These are phyloP conservation scores for Rosalia funebris DNA, from an alignment of 2,888 invertebrate species.

Conservation along the genomic window DNA sequence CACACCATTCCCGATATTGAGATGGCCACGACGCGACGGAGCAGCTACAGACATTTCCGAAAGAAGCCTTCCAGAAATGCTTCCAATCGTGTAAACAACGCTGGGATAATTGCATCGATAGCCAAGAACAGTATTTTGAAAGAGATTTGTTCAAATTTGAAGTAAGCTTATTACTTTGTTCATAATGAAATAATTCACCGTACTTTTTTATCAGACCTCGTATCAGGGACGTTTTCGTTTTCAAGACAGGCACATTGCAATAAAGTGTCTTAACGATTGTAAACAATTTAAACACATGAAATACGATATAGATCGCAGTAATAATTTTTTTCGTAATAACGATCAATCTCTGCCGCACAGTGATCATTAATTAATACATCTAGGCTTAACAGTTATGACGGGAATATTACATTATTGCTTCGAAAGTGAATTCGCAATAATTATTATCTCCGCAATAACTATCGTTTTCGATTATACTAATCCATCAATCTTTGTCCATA, in stretches of 20 bases:
- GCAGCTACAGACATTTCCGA: neutral
- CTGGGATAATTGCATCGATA: too few relatives aligned
- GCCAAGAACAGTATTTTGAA: neutral
- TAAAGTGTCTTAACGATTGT: too few relatives aligned
- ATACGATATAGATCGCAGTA: too few relatives aligned
- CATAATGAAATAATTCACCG: too few relatives aligned
- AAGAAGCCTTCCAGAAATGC: neutral
- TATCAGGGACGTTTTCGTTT: too few relatives aligned
- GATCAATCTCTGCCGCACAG: neutral
- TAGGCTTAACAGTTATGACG: neutral
- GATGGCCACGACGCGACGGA: neutral
- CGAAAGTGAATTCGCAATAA: slow-evolving; percentile 14
- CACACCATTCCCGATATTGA: neutral
- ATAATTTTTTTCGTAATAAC: too few relatives aligned
- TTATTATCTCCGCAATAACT: slow-evolving; percentile 9
- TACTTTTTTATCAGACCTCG: too few relatives aligned
- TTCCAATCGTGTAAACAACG: too few relatives aligned
- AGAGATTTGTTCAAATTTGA: too few relatives aligned
- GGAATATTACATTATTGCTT: neutral
- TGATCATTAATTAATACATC: neutral
- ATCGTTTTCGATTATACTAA: slow-evolving; percentile 4
- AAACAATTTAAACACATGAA: too few relatives aligned
- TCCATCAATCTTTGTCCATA: neutral
- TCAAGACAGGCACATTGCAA: too few relatives aligned
- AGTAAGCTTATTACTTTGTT: too few relatives aligned